These are phyloP conservation scores for Drosophila birchii DNA, from an alignment of 2,888 invertebrate genomes.

Conservation along the genomic window DNA sequence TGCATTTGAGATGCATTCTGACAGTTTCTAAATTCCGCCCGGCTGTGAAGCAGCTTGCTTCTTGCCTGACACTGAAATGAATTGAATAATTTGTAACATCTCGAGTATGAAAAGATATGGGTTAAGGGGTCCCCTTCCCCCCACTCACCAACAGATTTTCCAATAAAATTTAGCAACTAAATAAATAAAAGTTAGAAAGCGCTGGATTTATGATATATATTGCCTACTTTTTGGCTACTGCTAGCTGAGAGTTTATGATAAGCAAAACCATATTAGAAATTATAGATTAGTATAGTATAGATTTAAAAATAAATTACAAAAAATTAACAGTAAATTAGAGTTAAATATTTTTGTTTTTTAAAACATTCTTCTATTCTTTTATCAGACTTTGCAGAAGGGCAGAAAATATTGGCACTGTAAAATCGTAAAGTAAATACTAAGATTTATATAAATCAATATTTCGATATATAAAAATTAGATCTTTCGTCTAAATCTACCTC, in stretches of 20 bases:
- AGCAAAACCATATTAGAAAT: neutral
- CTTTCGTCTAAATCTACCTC: neutral
- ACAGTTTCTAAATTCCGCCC: conserved; percentile 51
- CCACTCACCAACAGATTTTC: neutral
- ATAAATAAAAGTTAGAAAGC: too few relatives aligned
- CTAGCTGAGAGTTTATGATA: too few relatives aligned
- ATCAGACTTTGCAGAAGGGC: too few relatives aligned
- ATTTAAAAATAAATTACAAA: neutral
- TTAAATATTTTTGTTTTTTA: too few relatives aligned
- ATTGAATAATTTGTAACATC: neutral
- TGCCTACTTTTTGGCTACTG: neutral
- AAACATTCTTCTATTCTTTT: too few relatives aligned
- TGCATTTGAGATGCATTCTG: conserved; percentile 52
- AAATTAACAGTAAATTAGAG: neutral
- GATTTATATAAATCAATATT: too few relatives aligned
- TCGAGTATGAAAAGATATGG: neutral
- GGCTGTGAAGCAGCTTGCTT: conserved; percentile 15
- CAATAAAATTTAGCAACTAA: neutral
- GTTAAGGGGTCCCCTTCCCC: neutral
- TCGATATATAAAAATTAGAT: neutral
- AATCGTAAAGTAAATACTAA: too few relatives aligned
- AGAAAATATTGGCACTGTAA: too few relatives aligned
- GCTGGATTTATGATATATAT: neutral
- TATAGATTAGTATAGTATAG: too few relatives aligned
- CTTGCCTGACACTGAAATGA: conserved; percentile 19